Conservation (phyloP, 2,888 invertebrate species). For the Lithodes maja region DNA sequence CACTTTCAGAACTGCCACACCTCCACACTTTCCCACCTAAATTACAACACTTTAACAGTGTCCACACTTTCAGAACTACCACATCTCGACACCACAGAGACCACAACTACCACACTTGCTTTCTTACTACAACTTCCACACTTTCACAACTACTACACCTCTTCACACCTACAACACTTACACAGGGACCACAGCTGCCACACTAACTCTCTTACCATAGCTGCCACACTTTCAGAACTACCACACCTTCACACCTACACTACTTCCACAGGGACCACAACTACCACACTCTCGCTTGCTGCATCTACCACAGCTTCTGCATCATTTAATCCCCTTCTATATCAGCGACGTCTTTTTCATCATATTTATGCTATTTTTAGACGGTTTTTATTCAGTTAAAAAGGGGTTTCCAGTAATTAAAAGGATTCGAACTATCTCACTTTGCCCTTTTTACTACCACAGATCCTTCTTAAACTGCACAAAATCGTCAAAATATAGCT, state of each 20-base stretch:
- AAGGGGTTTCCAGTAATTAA: too few relatives aligned
- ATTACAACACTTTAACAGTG: too few relatives aligned
- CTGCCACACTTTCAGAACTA: neutral
- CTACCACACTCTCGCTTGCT: neutral
- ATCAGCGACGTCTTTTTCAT: neutral
- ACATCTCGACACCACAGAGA: neutral
- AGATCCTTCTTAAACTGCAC: too few relatives aligned
- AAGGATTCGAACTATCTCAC: too few relatives aligned
- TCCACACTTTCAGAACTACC: neutral
- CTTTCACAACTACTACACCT: neutral
- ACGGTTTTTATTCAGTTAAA: too few relatives aligned
- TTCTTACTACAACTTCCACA: neutral
- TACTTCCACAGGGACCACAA: neutral
- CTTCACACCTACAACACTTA: neutral
- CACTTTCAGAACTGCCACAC: neutral
- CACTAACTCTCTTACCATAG: neutral
- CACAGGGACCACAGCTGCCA: conserved; percentile 5
- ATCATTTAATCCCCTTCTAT: too few relatives aligned
- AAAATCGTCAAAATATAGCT: too few relatives aligned
- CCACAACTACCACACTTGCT: neutral
- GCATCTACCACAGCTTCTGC: too few relatives aligned
- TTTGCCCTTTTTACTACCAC: too few relatives aligned
- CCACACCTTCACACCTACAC: neutral
- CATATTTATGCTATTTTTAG: neutral
- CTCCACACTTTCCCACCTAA: too few relatives aligned